Base-by-base conservation (phyloP, 37 sponge, comb jelly and placozoan genomes). In the Chondrilla cf. caribensis region DNA sequence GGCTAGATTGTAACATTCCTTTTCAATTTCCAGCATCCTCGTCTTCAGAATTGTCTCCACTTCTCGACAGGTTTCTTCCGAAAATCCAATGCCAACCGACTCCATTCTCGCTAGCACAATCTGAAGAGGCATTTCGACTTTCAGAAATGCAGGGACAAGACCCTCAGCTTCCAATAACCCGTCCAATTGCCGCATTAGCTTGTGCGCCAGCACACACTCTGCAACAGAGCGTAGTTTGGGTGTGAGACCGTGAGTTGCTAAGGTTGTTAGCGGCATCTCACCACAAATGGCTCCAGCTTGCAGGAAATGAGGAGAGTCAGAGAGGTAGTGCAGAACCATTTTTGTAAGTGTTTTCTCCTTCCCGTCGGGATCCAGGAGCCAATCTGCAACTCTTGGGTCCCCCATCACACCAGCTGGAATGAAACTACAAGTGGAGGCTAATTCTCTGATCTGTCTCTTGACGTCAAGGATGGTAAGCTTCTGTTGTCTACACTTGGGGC, bases 341-440 rank as follows among this genome's bases (percentile, higher is more conserved):
- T 84, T 43, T 73, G 87, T 70, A 4, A 96, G 77, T 18, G 91
- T 90, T 70, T 86, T 89, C 60, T 92, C 87, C 25, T 90, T 81
- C 0, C 80, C 80, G 32, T 94, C 95, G 31, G 96, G 99, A 54
- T 96, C 79, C 22, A 94, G 82, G 73, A 99, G 72, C 99, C 99
- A 99, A 62, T 73, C 84, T 7, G 91, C 97, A 9, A 99, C 85
- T 43, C 80, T 78, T 2, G 93, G 93, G 60, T 99, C 99, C 3
- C 78, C 58, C 15, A 79, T 25, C 31, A 2, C 51, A 1, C 77
- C 79, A 54, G 82, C 41, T 28, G 79, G 83, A 33, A 88, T 29
- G 2, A 81, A 28, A 0, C 81, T 81, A 78, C 90, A 89, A 2
- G 79, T 15, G 14, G 85, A 54, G n/a, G 90, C 88, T 42, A 97